These are phyloP conservation scores for Yponomeuta malinellus DNA, from an alignment of 2,888 invertebrate species.

Conservation along the genomic window DNA sequence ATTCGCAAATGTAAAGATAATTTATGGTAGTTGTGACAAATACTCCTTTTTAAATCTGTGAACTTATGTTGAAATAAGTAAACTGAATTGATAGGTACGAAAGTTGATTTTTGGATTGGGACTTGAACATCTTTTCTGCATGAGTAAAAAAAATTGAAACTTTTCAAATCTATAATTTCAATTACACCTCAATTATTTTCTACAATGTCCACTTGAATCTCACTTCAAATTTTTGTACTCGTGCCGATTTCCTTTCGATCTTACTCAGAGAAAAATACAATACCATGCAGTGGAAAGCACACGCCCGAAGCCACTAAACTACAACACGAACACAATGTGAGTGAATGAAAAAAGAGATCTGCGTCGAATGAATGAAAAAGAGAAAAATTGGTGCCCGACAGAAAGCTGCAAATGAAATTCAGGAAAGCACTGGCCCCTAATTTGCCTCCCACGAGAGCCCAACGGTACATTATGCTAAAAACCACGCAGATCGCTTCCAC, in stretches of 20 bases:
- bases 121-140: too few relatives aligned
- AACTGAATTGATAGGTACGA: too few relatives aligned
- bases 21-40: too few relatives aligned
- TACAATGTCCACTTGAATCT: too few relatives aligned
- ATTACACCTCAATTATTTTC: too few relatives aligned
- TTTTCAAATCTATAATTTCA: too few relatives aligned
- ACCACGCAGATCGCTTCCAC: constrained; percentile 54
- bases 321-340: constrained; percentile 45
- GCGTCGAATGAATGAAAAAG: constrained; percentile 44
- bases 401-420: background rate
- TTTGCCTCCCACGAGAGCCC: background rate
- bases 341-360: constrained; percentile 54
- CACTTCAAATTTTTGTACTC: background rate
- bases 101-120: too few relatives aligned
- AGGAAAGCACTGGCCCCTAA: constrained; percentile 2
- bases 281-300: constrained; percentile 1
- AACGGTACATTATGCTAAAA: constrained; percentile 8
- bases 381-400: background rate
- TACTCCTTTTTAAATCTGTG: too few relatives aligned
- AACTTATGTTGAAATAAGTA: too few relatives aligned
- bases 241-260: background rate
- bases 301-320: constrained; percentile 31
- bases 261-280: background rate
- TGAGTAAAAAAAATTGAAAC: too few relatives aligned
- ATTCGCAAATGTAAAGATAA: too few relatives aligned